Conservation (phyloP, 2,888 invertebrate species). For the Drosophila pseudotalamancana region DNA sequence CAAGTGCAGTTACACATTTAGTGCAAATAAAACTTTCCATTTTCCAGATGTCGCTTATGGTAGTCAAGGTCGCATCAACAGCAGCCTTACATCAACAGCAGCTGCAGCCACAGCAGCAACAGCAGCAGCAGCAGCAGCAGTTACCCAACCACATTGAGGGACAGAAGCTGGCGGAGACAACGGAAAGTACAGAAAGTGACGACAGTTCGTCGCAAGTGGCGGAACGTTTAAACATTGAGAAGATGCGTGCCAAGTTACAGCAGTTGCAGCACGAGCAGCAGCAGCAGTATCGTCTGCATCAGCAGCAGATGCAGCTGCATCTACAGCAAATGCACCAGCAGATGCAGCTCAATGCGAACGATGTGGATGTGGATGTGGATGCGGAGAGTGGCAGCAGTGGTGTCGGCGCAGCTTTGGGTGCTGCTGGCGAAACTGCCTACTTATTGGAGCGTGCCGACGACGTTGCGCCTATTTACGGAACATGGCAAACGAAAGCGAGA, state of each 20-base stretch:
- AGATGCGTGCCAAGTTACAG: conserved; percentile 81
- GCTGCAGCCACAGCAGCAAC: conserved; percentile 40
- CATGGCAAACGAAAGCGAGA: conserved; percentile 83
- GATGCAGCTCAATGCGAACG: conserved; percentile 63
- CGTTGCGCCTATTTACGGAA: conserved; percentile 78
- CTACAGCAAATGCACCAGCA: conserved; percentile 69
- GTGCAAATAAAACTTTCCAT: conserved; percentile 33
- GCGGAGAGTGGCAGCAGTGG: conserved; percentile 20
- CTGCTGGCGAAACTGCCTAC: conserved; percentile 78
- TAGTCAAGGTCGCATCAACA: conserved; percentile 81
- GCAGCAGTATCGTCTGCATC: conserved; percentile 69
- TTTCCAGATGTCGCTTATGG: conserved; percentile 82
- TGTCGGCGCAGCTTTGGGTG: conserved; percentile 20
- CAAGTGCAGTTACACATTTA: not conserved
- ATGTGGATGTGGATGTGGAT: conserved; percentile 12
- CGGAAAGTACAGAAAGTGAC: conserved; percentile 51
- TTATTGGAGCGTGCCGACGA: conserved; percentile 83
- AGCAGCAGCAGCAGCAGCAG: conserved; percentile 53
- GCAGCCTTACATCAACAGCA: conserved; percentile 76
- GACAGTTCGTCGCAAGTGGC: conserved; percentile 38
- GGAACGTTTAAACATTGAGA: conserved; percentile 66
- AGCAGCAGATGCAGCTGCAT: conserved; percentile 64
- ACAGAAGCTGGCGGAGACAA: conserved; percentile 22
- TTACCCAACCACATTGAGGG: conserved; percentile 50
- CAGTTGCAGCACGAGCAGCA: conserved; percentile 75